These are phyloP conservation scores for Montifringilla adamsi DNA, from an alignment of 2,113 vertebrate species.

Conservation along the genomic window DNA sequence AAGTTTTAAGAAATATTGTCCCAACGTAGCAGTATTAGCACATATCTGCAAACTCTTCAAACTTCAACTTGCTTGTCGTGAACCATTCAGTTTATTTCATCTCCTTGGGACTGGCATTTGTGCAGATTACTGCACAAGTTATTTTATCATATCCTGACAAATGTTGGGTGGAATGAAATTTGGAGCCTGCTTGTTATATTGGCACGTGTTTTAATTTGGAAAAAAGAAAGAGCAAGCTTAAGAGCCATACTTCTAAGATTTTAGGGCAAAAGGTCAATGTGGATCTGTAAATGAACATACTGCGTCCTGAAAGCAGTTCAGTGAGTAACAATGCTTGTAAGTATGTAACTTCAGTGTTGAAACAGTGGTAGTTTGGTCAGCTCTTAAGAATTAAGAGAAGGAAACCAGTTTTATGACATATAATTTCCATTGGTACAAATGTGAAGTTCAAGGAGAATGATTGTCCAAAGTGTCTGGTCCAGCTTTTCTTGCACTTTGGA, in stretches of 20 bases:
- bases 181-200: not conserved
- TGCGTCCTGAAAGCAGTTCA: not conserved
- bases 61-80: not conserved
- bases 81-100: not conserved
- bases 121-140: not conserved
- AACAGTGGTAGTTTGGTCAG: not conserved
- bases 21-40: not conserved
- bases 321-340: not conserved
- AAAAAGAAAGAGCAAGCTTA: no score
- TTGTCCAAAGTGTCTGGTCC: not conserved
- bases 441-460: not conserved
- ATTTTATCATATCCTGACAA: not conserved
- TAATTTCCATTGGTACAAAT: slow-evolving; percentile 26
- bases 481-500: not conserved
- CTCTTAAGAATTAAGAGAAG: not conserved
- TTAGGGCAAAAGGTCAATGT: not conserved
- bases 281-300: not conserved
- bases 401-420: not conserved
- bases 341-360: not conserved
- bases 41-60: not conserved
- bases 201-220: not conserved
- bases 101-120: not conserved
- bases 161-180: not conserved
- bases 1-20: not conserved
- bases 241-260: not conserved